Conservation (phyloP, 1,140 invertebrate genomes). For the Zaprionus tsacasi region DNA sequence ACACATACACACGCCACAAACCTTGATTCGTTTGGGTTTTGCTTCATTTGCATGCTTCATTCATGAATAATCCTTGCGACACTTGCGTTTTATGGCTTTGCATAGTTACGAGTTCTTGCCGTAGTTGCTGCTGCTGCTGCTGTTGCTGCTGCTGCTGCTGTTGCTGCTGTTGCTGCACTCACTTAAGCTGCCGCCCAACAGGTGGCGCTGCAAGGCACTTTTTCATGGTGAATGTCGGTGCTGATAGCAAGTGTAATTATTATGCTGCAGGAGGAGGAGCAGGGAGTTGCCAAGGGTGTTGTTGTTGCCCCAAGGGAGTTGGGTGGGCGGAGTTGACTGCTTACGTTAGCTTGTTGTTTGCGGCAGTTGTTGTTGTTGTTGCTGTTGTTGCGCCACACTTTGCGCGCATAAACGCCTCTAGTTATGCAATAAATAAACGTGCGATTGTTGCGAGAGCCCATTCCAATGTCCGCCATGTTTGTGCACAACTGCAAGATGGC, state of each 20-base stretch:
- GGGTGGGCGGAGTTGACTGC: neutral
- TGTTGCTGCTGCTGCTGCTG: neutral
- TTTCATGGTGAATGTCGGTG: slow-evolving; percentile 72
- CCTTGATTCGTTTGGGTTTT: slow-evolving; percentile 22
- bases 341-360: slow-evolving; percentile 9
- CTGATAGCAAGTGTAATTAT: slow-evolving; percentile 79
- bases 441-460: slow-evolving; percentile 61
- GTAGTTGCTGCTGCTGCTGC: neutral
- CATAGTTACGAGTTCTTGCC: slow-evolving; percentile 52
- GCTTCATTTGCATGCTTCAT: slow-evolving; percentile 71
- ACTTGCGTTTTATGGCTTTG: slow-evolving; percentile 80
- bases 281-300: neutral
- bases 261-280: slow-evolving; percentile 45
- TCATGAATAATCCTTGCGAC: slow-evolving; percentile 79
- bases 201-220: slow-evolving; percentile 70
- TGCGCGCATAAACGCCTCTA: slow-evolving; percentile 68
- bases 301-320: too few relatives aligned
- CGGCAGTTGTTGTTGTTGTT: slow-evolving; percentile 1
- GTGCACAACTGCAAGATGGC: slow-evolving; percentile 72
- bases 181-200: slow-evolving; percentile 61
- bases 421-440: slow-evolving; percentile 81
- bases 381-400: slow-evolving; percentile 34
- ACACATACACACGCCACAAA: neutral
- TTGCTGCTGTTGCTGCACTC: slow-evolving; percentile 25
- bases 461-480: slow-evolving; percentile 68